Evolutionary conservation across 2,113 vertebrate species (phyloP).

Genomic region (Vimba vimba): DNA sequence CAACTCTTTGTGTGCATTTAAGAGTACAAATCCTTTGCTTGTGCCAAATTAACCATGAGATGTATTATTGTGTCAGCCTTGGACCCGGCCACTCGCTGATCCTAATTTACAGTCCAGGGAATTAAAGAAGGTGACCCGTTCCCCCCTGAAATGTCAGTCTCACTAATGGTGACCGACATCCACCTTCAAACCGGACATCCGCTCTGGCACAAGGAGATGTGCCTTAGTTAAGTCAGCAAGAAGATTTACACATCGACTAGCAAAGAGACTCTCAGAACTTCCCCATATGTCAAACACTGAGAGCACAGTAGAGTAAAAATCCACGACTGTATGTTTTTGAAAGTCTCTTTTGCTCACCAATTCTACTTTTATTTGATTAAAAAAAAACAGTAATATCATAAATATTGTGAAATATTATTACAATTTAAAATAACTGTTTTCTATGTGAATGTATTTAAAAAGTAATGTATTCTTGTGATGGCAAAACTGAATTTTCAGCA

Average conservation of each 20-base stretch:
- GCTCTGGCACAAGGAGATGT: not conserved
- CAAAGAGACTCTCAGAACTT: not conserved
- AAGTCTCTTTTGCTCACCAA: not conserved
- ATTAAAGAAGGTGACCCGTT: slow-evolving; percentile 50
- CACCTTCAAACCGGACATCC: slow-evolving; percentile 30
- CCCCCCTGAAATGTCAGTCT: slow-evolving; percentile 57
- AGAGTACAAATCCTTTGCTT: slow-evolving; percentile 53
- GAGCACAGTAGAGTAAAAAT: not conserved
- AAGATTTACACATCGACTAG: not conserved
- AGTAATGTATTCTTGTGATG: not conserved
- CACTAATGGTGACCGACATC: slow-evolving; percentile 48
- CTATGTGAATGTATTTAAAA: not conserved
- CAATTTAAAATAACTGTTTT: not conserved
- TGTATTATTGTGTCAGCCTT: slow-evolving; percentile 38
- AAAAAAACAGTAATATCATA: not conserved
- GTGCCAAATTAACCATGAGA: slow-evolving; percentile 61
- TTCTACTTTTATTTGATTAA: not conserved
- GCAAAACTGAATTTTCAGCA: not conserved
- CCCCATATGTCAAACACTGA: not conserved
- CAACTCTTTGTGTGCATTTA: slow-evolving; percentile 51
- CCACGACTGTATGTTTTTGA: not conserved
- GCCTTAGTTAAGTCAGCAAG: not conserved
- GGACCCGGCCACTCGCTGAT: slow-evolving; percentile 23
- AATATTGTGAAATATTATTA: not conserved
- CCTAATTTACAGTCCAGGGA: slow-evolving; percentile 56